Conservation (phyloP, 2,888 invertebrate genomes). For the Phortica magna region DNA sequence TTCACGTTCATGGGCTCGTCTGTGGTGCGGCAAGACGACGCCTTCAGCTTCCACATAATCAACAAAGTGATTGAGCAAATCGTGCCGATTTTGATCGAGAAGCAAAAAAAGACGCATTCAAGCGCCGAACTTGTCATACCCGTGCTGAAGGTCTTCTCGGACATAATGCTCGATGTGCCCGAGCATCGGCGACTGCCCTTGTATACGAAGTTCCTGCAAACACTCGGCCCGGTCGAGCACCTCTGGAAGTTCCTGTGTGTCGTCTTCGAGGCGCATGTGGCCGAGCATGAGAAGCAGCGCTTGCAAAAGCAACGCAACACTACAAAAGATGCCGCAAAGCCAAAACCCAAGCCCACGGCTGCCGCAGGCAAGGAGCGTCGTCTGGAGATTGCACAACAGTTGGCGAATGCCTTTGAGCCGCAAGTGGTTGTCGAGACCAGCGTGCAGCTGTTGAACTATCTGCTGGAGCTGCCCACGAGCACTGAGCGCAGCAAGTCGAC, state of each 20-base stretch:
- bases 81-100: slow-evolving; percentile 88
- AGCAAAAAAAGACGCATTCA: slow-evolving; percentile 62
- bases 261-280: slow-evolving; percentile 85
- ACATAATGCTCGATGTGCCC: slow-evolving; percentile 94
- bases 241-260: slow-evolving; percentile 86
- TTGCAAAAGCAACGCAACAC: slow-evolving; percentile 60
- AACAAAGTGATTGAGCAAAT: slow-evolving; percentile 92
- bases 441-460: slow-evolving; percentile 83
- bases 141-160: slow-evolving; percentile 92
- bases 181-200: slow-evolving; percentile 92
- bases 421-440: slow-evolving; percentile 82
- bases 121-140: slow-evolving; percentile 80
- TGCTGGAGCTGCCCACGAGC: slow-evolving; percentile 84
- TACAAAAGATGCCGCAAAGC: background rate
- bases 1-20: slow-evolving; percentile 99
- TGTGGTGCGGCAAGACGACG: slow-evolving; percentile 94
- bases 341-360: background rate
- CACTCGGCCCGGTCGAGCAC: slow-evolving; percentile 83
- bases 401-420: slow-evolving; percentile 84
- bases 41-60: slow-evolving; percentile 96
- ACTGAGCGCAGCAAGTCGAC: slow-evolving; percentile 65
- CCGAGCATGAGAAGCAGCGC: slow-evolving; percentile 80
- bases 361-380: slow-evolving; percentile 79
- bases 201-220: slow-evolving; percentile 87
- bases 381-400: slow-evolving; percentile 83